Percentiles rank a stretch among this genome's conserved stretches.
phyloP scores from a whole-genome alignment of 2,888 invertebrate species.

The Gymnocheta viridis region DNA sequence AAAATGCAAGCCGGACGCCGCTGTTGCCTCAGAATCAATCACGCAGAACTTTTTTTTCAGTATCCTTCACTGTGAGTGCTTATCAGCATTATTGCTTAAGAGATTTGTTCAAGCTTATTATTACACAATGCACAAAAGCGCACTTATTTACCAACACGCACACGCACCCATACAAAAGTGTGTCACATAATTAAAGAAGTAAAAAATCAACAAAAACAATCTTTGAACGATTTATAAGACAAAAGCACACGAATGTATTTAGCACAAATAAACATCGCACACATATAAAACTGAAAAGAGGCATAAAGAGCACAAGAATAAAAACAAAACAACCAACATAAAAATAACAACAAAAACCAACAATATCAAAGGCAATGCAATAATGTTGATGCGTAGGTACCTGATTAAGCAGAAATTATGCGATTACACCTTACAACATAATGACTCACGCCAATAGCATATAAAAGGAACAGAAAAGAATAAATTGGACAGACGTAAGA shows the following conservation, averaged over 20 bases:
- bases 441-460: conserved; percentile 58
- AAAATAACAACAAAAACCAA: conserved; percentile 21
- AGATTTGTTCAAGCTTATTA: neutral
- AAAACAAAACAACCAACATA: neutral
- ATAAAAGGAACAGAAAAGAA: neutral
- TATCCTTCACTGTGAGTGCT: too few relatives aligned
- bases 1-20: too few relatives aligned
- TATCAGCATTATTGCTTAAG: neutral
- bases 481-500: neutral
- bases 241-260: conserved; percentile 1
- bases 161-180: neutral
- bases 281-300: neutral
- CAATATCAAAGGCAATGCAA: conserved; percentile 63
- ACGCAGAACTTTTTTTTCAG: too few relatives aligned
- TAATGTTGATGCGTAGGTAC: conserved; percentile 75
- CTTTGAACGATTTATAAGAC: conserved; percentile 25
- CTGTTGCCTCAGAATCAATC: too few relatives aligned
- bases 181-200: neutral
- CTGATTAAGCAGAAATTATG: conserved; percentile 78
- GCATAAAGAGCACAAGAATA: neutral
- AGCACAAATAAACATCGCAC: neutral
- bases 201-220: neutral
- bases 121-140: neutral
- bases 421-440: conserved; percentile 72
- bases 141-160: neutral